phyloP scores from a whole-genome alignment of 2,888 invertebrate species.

The Lasioglossum figueresi region DNA sequence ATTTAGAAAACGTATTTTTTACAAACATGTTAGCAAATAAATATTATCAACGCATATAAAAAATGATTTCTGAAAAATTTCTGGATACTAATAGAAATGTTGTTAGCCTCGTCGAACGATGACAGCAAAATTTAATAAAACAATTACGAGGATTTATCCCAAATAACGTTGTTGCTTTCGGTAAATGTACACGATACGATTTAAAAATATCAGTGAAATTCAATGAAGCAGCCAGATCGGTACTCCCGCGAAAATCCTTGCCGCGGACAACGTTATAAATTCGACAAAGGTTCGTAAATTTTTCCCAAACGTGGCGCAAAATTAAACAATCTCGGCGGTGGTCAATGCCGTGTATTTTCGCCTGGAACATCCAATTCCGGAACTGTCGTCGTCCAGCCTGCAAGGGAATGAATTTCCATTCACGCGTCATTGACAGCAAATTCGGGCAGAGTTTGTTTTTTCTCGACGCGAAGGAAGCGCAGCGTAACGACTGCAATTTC shows the following conservation, averaged over 20 bases:
- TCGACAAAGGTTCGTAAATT: neutral
- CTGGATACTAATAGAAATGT: neutral
- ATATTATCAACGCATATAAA: no score
- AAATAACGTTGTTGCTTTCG: neutral
- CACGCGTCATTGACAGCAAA: constrained; percentile 24
- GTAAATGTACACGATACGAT: neutral
- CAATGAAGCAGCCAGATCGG: neutral
- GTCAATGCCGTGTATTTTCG: neutral
- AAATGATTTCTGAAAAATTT: neutral
- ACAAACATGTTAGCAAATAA: neutral
- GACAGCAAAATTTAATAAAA: neutral
- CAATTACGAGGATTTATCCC: neutral
- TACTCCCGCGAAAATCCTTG: neutral
- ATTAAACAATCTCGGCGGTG: constrained; percentile 2
- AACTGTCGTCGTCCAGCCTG: constrained; percentile 8
- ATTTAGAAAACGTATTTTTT: neutral
- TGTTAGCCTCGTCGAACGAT: neutral
- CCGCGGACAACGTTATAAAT: neutral
- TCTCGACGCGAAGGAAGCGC: constrained; percentile 18
- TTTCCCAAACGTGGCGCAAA: neutral
- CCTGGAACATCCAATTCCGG: neutral
- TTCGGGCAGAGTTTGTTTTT: constrained; percentile 22
- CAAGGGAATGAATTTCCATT: constrained; percentile 28
- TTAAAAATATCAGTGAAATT: neutral
- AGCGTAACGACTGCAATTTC: constrained; percentile 38